Evolutionary conservation across 2,113 vertebrate species (phyloP).

Genomic region (Larimichthys polyactis): DNA sequence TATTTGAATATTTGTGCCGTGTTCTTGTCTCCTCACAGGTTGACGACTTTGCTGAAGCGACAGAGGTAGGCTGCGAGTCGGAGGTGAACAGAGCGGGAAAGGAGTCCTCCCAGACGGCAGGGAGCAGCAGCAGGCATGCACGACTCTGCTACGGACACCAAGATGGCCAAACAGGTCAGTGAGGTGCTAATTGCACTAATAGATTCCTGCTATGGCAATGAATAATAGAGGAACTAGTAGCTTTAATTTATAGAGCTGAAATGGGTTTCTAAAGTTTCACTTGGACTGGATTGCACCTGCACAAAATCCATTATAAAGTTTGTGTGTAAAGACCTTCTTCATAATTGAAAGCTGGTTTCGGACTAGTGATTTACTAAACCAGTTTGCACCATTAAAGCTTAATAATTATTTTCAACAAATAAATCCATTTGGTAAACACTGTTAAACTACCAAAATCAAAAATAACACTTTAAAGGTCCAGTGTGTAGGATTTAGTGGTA

Average conservation of each 20-base stretch:
- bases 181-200: background rate
- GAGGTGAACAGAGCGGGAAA: slow-evolving; percentile 85
- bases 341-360: background rate
- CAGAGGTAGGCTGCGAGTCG: slow-evolving; percentile 84
- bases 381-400: too few species aligned
- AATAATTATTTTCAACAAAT: too few species aligned
- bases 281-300: background rate
- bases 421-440: too few species aligned
- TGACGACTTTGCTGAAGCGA: slow-evolving; percentile 86
- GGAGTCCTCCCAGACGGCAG: slow-evolving; percentile 83
- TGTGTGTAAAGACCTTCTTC: too few species aligned
- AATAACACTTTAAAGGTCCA: too few species aligned
- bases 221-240: background rate
- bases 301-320: background rate
- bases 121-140: slow-evolving; percentile 81
- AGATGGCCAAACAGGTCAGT: slow-evolving; percentile 87
- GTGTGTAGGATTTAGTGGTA: too few species aligned
- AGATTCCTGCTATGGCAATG: background rate
- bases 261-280: background rate
- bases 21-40: slow-evolving; percentile 59
- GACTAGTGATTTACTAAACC: too few species aligned
- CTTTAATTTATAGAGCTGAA: background rate
- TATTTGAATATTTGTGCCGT: slow-evolving; percentile 9
- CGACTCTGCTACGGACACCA: slow-evolving; percentile 82
- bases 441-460: too few species aligned